phyloP scores from a whole-genome alignment of 2,888 invertebrate species.

The Parascotia fuliginaria region DNA sequence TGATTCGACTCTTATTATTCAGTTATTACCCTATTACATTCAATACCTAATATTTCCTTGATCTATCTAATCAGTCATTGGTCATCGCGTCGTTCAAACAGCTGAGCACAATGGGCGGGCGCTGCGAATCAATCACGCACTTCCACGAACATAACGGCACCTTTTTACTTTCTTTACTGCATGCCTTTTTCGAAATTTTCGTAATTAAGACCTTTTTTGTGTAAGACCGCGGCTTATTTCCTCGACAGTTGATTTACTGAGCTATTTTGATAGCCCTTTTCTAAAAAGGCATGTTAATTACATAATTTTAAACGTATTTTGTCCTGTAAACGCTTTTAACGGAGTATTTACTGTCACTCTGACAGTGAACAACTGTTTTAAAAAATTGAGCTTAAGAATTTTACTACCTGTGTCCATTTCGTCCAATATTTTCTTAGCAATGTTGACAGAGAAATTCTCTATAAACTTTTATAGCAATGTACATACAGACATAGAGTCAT shows the following conservation, averaged over 20 bases:
- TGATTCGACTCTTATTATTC: too few species aligned
- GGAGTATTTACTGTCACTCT: too few species aligned
- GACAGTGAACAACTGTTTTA: too few species aligned
- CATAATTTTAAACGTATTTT: conserved; percentile 27
- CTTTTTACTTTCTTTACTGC: conserved; percentile 64
- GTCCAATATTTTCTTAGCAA: too few species aligned
- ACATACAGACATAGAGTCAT: too few species aligned
- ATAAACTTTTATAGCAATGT: too few species aligned
- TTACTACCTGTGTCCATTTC: too few species aligned
- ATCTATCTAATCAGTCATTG: background rate
- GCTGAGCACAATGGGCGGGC: conserved; percentile 56
- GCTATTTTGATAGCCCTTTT: conserved; percentile 38
- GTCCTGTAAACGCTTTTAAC: background rate
- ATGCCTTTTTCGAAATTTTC: conserved; percentile 71
- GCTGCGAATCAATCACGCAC: conserved; percentile 68
- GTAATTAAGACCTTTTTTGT: conserved; percentile 72
- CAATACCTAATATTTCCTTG: too few species aligned
- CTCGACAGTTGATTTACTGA: conserved; percentile 38
- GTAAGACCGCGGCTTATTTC: conserved; percentile 43
- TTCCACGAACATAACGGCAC: conserved; percentile 71
- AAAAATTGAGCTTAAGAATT: too few species aligned
- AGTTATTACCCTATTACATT: too few species aligned
- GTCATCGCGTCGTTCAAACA: conserved; percentile 32
- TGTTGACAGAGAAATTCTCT: too few species aligned
- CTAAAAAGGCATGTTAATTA: conserved; percentile 37